Evolutionary conservation across 2,888 invertebrate species (phyloP).

Genomic region (Nemotelus nigrinus): DNA sequence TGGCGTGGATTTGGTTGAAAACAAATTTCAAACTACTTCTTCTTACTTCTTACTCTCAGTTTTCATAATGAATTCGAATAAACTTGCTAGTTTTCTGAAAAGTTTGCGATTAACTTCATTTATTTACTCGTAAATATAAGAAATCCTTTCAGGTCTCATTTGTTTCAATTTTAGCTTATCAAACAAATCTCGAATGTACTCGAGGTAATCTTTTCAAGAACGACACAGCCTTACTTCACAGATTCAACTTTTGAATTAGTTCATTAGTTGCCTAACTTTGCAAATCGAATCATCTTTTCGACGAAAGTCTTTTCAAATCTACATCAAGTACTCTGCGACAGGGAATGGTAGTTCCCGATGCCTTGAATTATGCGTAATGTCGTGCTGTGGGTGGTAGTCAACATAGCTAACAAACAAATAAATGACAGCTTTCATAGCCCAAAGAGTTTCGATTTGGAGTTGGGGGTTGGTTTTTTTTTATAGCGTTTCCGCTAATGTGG

Average conservation of each 20-base stretch:
- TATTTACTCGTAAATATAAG: too few relatives aligned
- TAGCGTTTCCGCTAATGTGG: constrained; percentile 6
- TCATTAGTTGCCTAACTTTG: constrained; percentile 35
- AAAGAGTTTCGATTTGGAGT: background rate
- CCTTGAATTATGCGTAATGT: background rate
- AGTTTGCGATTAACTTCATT: too few relatives aligned
- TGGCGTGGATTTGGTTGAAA: too few relatives aligned
- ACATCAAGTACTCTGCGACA: background rate
- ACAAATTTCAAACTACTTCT: too few relatives aligned
- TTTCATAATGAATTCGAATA: too few relatives aligned
- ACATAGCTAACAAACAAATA: constrained; percentile 2
- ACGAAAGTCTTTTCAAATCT: constrained; percentile 14
- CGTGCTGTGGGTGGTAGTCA: background rate
- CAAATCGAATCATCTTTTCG: constrained; percentile 36
- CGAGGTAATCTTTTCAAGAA: background rate
- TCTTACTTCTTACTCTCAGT: too few relatives aligned
- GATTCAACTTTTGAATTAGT: constrained; percentile 29
- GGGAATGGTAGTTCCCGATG: background rate
- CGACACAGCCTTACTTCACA: background rate
- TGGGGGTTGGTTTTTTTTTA: constrained; percentile 24
- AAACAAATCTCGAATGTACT: background rate
- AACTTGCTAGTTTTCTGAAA: too few relatives aligned
- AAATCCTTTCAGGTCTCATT: background rate
- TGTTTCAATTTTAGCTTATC: background rate
- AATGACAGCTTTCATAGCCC: constrained; percentile 23